Conservation (phyloP, 2,888 invertebrate genomes). For the Synanthedon andrenaeformis region DNA sequence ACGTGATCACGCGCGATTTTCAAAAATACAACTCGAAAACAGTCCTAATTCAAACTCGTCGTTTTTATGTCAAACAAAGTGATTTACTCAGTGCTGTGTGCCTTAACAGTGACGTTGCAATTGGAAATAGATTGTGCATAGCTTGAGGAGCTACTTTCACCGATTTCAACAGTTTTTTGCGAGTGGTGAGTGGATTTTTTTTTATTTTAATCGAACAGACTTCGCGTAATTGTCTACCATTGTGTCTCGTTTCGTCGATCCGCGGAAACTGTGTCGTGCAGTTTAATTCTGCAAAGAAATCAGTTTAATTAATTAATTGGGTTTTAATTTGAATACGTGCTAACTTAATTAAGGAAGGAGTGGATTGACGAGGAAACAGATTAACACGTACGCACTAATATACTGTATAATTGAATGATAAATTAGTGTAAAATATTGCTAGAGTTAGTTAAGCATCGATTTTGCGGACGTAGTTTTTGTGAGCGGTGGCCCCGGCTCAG, state of each 20-base stretch:
- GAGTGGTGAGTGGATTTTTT: constrained; percentile 53
- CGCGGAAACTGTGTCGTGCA: constrained; percentile 22
- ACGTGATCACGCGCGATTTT: constrained; percentile 34
- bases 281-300: constrained; percentile 1
- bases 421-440: background rate
- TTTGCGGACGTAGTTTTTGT: background rate
- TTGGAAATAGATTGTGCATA: constrained; percentile 21
- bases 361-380: constrained; percentile 1
- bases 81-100: constrained; percentile 52
- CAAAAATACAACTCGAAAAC: constrained; percentile 16
- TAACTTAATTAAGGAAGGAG: constrained; percentile 5
- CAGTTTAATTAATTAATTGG: no score
- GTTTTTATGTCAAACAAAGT: constrained; percentile 29
- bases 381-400: background rate
- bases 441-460: background rate
- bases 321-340: constrained; percentile 3
- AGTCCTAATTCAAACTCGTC: constrained; percentile 31
- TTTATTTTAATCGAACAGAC: constrained; percentile 40
- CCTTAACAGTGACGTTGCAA: constrained; percentile 26
- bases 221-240: constrained; percentile 36
- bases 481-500: background rate
- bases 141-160: constrained; percentile 38
- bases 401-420: background rate
- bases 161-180: constrained; percentile 42
- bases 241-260: constrained; percentile 25